Conservation (phyloP, 2,888 invertebrate species). For the Saturnia japonica region DNA sequence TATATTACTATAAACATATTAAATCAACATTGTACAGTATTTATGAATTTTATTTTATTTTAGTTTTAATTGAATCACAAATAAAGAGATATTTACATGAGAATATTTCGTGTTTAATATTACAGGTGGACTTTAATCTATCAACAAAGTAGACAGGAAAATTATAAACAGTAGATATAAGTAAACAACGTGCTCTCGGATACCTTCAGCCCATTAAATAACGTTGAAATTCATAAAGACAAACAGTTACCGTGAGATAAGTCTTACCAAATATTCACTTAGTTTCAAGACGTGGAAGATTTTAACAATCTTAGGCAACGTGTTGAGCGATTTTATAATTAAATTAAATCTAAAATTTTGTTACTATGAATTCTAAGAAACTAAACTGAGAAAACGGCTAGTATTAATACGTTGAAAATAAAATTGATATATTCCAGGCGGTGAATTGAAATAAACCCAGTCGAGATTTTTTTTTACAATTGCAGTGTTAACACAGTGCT, state of each 20-base stretch:
- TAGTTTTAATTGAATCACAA: background rate
- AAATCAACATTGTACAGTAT: conserved; percentile 22
- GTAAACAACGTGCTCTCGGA: conserved; percentile 5
- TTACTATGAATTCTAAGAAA: no score
- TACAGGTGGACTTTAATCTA: conserved; percentile 7
- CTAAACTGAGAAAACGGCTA: no score
- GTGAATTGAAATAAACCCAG: no score
- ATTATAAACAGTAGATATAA: conserved; percentile 2
- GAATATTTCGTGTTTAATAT: conserved; percentile 1
- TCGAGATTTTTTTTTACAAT: no score
- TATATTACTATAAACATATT: no score
- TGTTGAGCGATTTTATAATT: background rate
- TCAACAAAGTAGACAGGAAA: background rate
- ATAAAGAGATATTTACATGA: conserved; percentile 2
- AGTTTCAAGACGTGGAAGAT: background rate
- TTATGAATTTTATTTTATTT: conserved; percentile 14
- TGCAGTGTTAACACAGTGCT: no score
- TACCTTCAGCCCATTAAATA: background rate
- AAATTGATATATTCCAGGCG: no score
- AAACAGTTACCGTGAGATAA: conserved; percentile 8
- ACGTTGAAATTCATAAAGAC: conserved; percentile 8
- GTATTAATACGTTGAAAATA: no score
- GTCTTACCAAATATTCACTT: conserved; percentile 11
- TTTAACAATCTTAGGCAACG: conserved; percentile 5
- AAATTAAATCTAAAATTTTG: background rate